Conservation (phyloP, 2,888 invertebrate species). For the Celastrina argiolus region DNA sequence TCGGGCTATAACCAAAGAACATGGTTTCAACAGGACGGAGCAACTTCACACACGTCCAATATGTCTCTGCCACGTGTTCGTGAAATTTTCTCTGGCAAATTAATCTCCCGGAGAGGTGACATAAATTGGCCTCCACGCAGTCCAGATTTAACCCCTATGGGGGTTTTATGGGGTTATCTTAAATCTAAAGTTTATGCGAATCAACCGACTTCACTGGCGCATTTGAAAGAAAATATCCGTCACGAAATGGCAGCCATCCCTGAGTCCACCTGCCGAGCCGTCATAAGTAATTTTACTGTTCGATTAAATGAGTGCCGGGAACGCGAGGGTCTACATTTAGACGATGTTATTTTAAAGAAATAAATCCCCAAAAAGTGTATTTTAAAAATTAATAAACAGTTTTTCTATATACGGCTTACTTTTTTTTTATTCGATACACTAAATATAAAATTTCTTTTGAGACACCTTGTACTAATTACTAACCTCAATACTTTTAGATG, state of each 20-base stretch:
- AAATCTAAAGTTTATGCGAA: slow-evolving; percentile 27
- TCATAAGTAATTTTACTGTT: slow-evolving; percentile 27
- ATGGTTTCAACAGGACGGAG: slow-evolving; percentile 33
- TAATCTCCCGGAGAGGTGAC: slow-evolving; percentile 25
- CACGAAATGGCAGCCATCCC: slow-evolving; percentile 28
- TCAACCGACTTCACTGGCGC: slow-evolving; percentile 14
- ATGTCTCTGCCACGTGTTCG: slow-evolving; percentile 25
- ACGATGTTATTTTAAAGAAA: slow-evolving; percentile 1
- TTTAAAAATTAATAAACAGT: neutral
- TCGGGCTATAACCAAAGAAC: slow-evolving; percentile 33
- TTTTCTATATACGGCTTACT: neutral
- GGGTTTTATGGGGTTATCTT: slow-evolving; percentile 28
- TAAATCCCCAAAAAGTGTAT: neutral
- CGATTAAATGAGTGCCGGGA: too few relatives aligned
- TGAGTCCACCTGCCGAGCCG: slow-evolving; percentile 27
- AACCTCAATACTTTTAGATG: neutral
- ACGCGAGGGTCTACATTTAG: neutral
- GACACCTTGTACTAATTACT: neutral
- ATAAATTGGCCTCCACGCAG: too few relatives aligned
- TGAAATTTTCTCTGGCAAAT: slow-evolving; percentile 74
- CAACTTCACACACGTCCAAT: slow-evolving; percentile 30
- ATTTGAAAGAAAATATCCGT: slow-evolving; percentile 23
- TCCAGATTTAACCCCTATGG: slow-evolving; percentile 27
- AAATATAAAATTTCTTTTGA: too few relatives aligned
- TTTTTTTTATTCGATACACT: neutral